Base-by-base conservation (phyloP, 2,888 invertebrate genomes). In the Atethmia centrago region DNA sequence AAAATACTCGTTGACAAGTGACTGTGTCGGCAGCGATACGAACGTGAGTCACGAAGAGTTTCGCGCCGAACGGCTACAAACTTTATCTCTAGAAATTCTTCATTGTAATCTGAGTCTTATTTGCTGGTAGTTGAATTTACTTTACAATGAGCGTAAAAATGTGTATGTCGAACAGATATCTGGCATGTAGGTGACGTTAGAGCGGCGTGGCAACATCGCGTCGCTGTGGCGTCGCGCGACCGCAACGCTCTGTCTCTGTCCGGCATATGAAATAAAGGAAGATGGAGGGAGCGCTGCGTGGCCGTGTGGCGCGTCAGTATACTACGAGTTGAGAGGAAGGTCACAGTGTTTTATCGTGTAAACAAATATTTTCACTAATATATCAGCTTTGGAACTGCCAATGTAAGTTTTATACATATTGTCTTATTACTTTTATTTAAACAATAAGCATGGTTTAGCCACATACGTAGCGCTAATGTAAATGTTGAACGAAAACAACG, bases 1-100 rank as follows among this genome's bases (percentile, higher is more conserved):
- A 87, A 75, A 88, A 85, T 87, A 86, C 85, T 88, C 89, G 91
- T 90, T 90, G 89, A 90, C 90, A 90, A 88, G 87, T 83, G 85
- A 80, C 85, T 83, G 75, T 85, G 84, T 85, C 86, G 83, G 83
- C 62, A 74, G 81, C 83, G 83, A 86, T 83, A 81, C 75, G 69
- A 66, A 77, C 82, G 82, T 83, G 77, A 84, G 85, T 85, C 84
- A 85, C 83, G 84, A 82, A 83, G 76, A 83, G 83, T 82, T 85
- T 83, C 84, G 79, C 87, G 83, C 78, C 83, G 74, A 87, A 85
- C 75, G 63, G 68, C 77, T 76, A 80, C 79, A 79, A 79, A 83
- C 71, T 78, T 80, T 78, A 69, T 75, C 73, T 71, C 36, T 51
- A 55, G 7, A 49, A 25, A 49, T 55, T 19, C 21, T 10, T 45